Evolutionary conservation across 2,888 invertebrate species (phyloP), one percentile per base, ranked within the genome.

Genomic region (Cheilosia variabilis): DNA sequence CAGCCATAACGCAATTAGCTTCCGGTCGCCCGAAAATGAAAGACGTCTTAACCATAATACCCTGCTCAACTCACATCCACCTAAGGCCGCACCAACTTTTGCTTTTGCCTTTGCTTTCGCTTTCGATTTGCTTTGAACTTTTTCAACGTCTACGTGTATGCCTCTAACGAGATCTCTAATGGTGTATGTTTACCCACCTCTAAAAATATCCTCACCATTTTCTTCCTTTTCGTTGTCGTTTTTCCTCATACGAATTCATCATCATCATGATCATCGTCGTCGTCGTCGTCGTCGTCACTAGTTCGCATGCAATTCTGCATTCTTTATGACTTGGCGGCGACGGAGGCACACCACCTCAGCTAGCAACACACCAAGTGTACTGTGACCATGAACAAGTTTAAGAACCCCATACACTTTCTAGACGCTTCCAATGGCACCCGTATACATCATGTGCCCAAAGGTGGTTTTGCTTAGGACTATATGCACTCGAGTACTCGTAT

Each of bases 361-460:
- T 66, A 76, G 52, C 50, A 58, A 15, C 53, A 63, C n/a, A 24
- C 79, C 79, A 79, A 76, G 80, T 71, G 69, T 75, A 76, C 71
- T 71, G 86, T 77, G 81, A 68, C 86, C 86, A 86, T 86, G 86
- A 86, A 81, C 76, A 68, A 86, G 86, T 86, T 81, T 86, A 86
- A 77, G 72, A 81, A 86, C 81, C 86, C 68, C 81, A 68, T 47
- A 66, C 72, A 66, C 72, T 72, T 72, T 77, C 76, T 81, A 81
- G 76, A 68, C 81, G 22, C 55, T 68, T 86, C 81, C 66, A 86
- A 68, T 81, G 66, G 69, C 76, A 72, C 76, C 81, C 80, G 80
- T 73, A 60, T 58, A 41, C 31, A 31, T 31, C 31, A 31, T 65
- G 63, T 1, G 17, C 52, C 65, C 50, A 63, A 68, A 77, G 65